These are phyloP conservation scores for Temnothorax unifasciatus DNA, from an alignment of 2,888 invertebrate genomes.

Conservation along the genomic window DNA sequence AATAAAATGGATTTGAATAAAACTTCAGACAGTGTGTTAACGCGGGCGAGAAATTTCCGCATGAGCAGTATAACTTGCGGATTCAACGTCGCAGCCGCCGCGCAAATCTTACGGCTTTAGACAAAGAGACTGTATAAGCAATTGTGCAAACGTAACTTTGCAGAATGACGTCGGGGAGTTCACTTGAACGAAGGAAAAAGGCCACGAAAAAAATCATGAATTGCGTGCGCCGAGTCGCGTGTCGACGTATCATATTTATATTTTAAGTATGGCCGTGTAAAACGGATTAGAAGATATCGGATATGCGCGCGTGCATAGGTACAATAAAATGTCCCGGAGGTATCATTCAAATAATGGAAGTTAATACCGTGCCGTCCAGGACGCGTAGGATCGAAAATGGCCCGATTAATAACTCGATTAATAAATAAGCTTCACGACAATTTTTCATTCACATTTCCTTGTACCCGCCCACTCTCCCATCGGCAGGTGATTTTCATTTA, in stretches of 20 bases:
- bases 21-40: not conserved
- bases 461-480: not conserved
- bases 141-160: constrained; percentile 22
- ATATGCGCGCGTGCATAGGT: not conserved
- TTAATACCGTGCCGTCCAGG: not conserved
- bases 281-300: constrained; percentile 1
- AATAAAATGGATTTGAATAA: not conserved
- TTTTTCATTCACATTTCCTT: not conserved
- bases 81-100: not conserved
- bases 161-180: not conserved
- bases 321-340: constrained; percentile 5
- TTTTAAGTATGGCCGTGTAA: not conserved
- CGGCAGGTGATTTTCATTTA: not conserved
- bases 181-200: not conserved
- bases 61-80: not conserved
- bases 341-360: not conserved
- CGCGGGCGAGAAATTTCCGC: constrained; percentile 1
- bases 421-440: not conserved
- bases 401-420: constrained; percentile 6
- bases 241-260: constrained; percentile 6
- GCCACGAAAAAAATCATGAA: not conserved
- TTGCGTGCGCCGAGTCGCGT: constrained; percentile 29
- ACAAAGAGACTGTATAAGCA: not conserved
- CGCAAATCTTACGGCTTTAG: not conserved
- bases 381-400: not conserved